Evolutionary conservation across 2,797 vertebrate genomes (phyloP).

Genomic region (Loriculus beryllinus): DNA sequence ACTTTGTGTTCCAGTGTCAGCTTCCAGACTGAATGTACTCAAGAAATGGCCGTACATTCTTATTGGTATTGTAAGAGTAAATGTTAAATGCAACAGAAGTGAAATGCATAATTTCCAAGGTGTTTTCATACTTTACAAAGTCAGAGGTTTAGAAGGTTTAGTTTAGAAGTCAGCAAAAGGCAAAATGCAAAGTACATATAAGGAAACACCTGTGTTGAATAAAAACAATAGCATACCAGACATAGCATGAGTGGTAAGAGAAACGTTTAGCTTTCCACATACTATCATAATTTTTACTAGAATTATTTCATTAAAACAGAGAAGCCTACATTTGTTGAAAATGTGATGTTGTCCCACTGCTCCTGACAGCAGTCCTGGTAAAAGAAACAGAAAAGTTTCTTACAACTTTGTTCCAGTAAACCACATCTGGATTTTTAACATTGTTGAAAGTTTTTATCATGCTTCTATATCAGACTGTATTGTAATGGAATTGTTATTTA

Average conservation of each 20-base stretch:
- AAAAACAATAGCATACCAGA: slow-evolving; percentile 12
- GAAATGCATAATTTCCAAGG: not conserved
- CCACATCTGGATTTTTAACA: slow-evolving; percentile 48
- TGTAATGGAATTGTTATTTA: not conserved
- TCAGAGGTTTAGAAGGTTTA: not conserved
- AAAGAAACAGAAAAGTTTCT: not conserved
- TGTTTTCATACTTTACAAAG: not conserved
- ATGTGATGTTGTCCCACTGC: not conserved
- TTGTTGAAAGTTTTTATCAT: not conserved
- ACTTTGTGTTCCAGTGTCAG: not conserved
- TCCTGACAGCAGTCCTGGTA: not conserved
- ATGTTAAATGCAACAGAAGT: not conserved
- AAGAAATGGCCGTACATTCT: not conserved
- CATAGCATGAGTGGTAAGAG: not conserved
- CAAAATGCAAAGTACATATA: not conserved
- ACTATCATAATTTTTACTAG: not conserved
- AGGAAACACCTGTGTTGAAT: slow-evolving; percentile 66
- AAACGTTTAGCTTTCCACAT: not conserved
- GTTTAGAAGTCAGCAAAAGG: not conserved
- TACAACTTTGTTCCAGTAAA: slow-evolving; percentile 33
- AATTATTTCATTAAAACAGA: not conserved
- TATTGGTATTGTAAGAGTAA: not conserved
- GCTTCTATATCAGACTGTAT: not conserved
- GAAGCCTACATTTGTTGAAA: not conserved
- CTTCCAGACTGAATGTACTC: not conserved